These are phyloP conservation scores for Mellivora capensis DNA, from an alignment of 2,113 vertebrate genomes.

Conservation along the genomic window DNA sequence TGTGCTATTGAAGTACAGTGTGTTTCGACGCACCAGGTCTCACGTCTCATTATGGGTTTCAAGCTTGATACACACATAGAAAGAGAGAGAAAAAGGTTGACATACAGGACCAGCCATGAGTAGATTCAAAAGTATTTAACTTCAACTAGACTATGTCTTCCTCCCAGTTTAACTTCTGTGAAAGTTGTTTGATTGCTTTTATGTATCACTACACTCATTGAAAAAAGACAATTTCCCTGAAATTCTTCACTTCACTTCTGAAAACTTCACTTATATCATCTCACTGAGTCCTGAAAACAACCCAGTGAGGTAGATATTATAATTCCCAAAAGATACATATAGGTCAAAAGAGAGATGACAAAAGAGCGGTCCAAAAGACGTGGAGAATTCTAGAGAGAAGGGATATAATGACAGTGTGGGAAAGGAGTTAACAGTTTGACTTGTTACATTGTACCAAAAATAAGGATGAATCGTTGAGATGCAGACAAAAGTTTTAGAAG, in stretches of 20 bases:
- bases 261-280: background rate
- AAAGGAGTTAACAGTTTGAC: background rate
- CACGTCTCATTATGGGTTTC: background rate
- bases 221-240: background rate
- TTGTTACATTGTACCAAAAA: background rate
- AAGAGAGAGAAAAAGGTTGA: background rate
- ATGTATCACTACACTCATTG: background rate
- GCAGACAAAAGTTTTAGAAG: background rate
- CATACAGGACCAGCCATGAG: background rate
- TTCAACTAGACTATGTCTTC: background rate
- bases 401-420: background rate
- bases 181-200: background rate
- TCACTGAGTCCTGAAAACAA: background rate
- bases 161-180: background rate
- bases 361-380: background rate
- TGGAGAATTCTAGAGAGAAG: constrained; percentile 7
- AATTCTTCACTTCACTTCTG: too few relatives aligned
- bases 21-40: constrained; percentile 10
- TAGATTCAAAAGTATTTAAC: background rate
- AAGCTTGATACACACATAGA: background rate
- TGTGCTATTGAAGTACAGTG: background rate
- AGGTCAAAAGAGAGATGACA: constrained; percentile 6
- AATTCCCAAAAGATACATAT: background rate
- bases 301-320: background rate
- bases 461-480: background rate